A percentile compares a stretch with the other conserved stretches of the same genome.
phyloP scores from a whole-genome alignment of 2,888 invertebrate species.

The Lasioglossum pauxillum region DNA sequence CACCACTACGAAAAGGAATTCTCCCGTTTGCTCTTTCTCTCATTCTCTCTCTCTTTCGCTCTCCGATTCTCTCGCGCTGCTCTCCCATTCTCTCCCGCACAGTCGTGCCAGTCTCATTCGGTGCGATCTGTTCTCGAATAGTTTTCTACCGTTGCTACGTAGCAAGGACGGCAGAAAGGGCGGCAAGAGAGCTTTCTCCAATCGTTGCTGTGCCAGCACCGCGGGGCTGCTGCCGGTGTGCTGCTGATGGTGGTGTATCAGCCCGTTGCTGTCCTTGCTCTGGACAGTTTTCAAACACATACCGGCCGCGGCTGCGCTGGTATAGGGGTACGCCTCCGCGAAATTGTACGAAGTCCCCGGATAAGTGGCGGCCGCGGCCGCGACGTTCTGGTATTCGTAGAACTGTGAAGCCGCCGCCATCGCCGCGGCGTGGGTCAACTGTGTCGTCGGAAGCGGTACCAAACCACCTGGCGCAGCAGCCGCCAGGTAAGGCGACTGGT shows the following conservation, averaged over 20 bases:
- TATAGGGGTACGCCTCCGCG: slow-evolving; percentile 89
- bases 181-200: slow-evolving; percentile 80
- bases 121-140: slow-evolving; percentile 49
- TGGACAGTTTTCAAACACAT: slow-evolving; percentile 81
- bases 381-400: slow-evolving; percentile 92
- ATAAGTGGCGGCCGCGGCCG: slow-evolving; percentile 89
- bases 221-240: slow-evolving; percentile 73
- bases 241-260: slow-evolving; percentile 71
- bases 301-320: slow-evolving; percentile 89
- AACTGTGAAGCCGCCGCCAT: slow-evolving; percentile 93
- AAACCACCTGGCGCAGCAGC: slow-evolving; percentile 89
- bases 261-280: slow-evolving; percentile 77
- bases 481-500: slow-evolving; percentile 89
- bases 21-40: neutral
- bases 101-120: slow-evolving; percentile 34
- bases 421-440: slow-evolving; percentile 90
- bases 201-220: slow-evolving; percentile 78
- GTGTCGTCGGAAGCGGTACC: slow-evolving; percentile 87
- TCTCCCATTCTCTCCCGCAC: slow-evolving; percentile 36
- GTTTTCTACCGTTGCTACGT: slow-evolving; percentile 81
- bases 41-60: neutral
- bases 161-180: slow-evolving; percentile 81
- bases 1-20: slow-evolving; percentile 23
- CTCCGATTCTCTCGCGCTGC: neutral
- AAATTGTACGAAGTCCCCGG: slow-evolving; percentile 91